Evolutionary conservation across 92 coral and sea anemone genomes (phyloP).

Genomic region (Paramuricea clavata): DNA sequence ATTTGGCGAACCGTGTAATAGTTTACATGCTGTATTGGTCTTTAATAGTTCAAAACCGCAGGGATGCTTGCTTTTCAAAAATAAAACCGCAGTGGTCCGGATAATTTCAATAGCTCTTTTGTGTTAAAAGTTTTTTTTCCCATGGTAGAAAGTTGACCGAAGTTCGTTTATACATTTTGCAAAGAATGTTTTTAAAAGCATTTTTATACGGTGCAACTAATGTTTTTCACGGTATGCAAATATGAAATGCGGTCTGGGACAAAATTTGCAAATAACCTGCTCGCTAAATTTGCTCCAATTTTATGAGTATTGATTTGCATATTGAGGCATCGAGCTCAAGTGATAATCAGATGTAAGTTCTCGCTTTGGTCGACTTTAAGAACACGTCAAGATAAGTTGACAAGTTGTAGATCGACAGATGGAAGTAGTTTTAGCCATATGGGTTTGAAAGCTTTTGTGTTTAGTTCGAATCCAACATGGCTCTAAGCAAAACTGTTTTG

Average conservation of each 20-base stretch:
- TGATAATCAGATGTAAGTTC: neutral
- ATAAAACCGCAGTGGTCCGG: constrained; percentile 11
- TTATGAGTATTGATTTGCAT: constrained; percentile 7
- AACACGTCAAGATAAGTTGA: neutral
- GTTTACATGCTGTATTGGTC: neutral
- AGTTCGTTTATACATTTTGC: neutral
- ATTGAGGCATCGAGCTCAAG: neutral
- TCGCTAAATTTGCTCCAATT: neutral
- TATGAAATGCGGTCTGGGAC: constrained; percentile 3
- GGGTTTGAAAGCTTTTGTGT: neutral
- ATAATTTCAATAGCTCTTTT: constrained; percentile 19
- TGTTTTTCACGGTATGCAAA: neutral
- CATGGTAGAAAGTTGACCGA: neutral
- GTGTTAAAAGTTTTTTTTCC: neutral
- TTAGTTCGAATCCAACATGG: neutral
- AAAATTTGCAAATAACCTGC: constrained; percentile 39
- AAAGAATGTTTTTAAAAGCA: no score
- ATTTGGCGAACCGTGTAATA: neutral
- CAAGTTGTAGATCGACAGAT: neutral
- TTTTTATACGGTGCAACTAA: neutral
- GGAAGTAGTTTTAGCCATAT: neutral
- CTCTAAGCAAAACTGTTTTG: neutral
- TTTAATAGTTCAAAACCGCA: neutral
- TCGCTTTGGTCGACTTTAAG: neutral
- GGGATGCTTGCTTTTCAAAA: constrained; percentile 7